These are phyloP conservation scores for Romanomermis culicivorax DNA, from an alignment of 2,888 invertebrate genomes.

Conservation along the genomic window DNA sequence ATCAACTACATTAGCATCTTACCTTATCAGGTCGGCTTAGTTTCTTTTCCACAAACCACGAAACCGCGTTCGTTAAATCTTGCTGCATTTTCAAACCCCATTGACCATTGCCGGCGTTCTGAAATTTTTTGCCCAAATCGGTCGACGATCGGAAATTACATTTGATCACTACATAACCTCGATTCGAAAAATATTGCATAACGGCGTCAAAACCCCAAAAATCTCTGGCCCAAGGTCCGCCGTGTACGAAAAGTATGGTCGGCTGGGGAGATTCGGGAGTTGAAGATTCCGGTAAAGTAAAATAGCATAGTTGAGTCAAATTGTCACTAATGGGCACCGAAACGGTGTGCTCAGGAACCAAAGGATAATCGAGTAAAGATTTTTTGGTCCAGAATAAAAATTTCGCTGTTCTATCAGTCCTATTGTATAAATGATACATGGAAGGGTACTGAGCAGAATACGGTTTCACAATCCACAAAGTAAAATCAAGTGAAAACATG, in stretches of 20 bases:
- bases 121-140: conserved; percentile 24
- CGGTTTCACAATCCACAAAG: neutral
- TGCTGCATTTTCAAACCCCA: conserved; percentile 27
- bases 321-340: neutral
- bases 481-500: neutral
- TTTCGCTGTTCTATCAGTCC: neutral
- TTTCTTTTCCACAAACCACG: conserved; percentile 17
- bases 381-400: neutral
- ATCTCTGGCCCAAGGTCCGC: conserved; percentile 9
- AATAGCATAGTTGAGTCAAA: neutral
- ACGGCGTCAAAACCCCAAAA: neutral
- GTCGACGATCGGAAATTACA: conserved; percentile 25
- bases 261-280: neutral
- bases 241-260: conserved; percentile 7
- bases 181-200: conserved; percentile 4
- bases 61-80: conserved; percentile 25
- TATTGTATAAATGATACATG: neutral
- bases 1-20: too few relatives aligned
- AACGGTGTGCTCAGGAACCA: neutral
- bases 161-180: conserved; percentile 21
- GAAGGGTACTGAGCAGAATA: neutral
- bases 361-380: neutral
- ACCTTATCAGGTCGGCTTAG: neutral
- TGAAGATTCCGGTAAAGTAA: neutral
- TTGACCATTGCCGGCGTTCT: conserved; percentile 26